Base-by-base conservation (phyloP, 2,888 invertebrate genomes). In the Noctua comes region DNA sequence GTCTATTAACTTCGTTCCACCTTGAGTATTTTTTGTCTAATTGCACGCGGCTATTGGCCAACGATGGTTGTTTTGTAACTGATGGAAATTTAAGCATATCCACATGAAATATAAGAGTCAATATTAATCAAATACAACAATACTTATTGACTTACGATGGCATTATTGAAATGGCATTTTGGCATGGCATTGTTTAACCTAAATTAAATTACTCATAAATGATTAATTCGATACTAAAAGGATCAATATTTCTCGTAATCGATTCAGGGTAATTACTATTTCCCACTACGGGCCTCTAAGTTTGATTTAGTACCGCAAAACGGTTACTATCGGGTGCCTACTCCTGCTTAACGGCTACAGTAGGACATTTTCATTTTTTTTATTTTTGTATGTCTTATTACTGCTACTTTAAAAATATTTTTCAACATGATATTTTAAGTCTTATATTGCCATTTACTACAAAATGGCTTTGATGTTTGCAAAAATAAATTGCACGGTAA, bases 1-100 rank as follows among this genome's bases (percentile, higher is more conserved):
- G n/a, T n/a, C 36, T 36, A 5, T 36, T 5, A 36, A 36, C 36
- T 36, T 36, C 36, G 36, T 36, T 36, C 4, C 5, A 36, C 5
- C 4, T 36, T 36, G 36, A 36, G 36, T 36, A 36, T 36, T 5
- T 36, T 36, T 36, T 36, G 36, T 36, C 36, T 36, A 36, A 36
- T 5, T 36, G 36, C 36, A 5, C 36, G 4, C 36, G 36, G 36
- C 36, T 36, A 36, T 36, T 68, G 36, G 13, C 27, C 73, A 54
- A 76, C 27, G n/a, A 40, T 68, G 36, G 46, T 40, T 57, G 64
- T 83, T 80, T 76, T 68, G 83, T 31, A 76, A 68, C 16, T 40
- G 6, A 64, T 64, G 40, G 24, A 48, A 76, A 64, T 83, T 76
- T 40, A 21, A 21, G 21, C 24, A 68, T 46, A 21, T 24, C 27